phyloP scores from a whole-genome alignment of 2,797 vertebrate genomes.

The Zenarchopterus dispar region DNA sequence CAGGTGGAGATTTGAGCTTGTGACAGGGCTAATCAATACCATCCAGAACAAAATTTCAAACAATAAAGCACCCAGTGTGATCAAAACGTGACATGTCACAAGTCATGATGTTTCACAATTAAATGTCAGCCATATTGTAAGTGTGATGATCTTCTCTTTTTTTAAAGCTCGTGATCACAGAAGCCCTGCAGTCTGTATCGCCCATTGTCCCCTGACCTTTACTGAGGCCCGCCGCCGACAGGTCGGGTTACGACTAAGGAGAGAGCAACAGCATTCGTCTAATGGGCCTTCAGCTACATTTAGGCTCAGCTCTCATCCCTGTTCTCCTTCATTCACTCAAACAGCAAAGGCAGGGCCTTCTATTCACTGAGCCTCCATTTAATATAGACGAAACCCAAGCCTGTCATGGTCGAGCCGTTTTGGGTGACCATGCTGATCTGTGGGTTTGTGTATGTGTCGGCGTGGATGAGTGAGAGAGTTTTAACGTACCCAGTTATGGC shows the following conservation, averaged over 20 bases:
- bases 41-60: too few relatives aligned
- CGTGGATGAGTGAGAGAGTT: constrained; percentile 37
- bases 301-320: constrained; percentile 68
- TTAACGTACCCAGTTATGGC: constrained; percentile 48
- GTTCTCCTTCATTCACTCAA: constrained; percentile 77
- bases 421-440: constrained; percentile 71
- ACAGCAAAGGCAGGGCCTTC: constrained; percentile 55
- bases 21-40: too few relatives aligned
- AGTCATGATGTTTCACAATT: not conserved
- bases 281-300: constrained; percentile 73
- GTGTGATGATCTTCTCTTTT: not conserved
- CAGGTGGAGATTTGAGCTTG: constrained; percentile 11
- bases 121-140: constrained; percentile 4
- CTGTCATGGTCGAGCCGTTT: constrained; percentile 72
- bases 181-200: constrained; percentile 29
- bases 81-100: constrained; percentile 9
- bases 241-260: constrained; percentile 79
- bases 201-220: constrained; percentile 75
- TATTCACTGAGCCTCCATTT: constrained; percentile 80
- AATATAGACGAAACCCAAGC: constrained; percentile 83
- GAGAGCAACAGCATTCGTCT: constrained; percentile 78
- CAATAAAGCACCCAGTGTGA: not conserved
- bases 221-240: constrained; percentile 55
- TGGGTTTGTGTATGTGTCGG: constrained; percentile 36
- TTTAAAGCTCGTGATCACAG: constrained; percentile 25